Base-by-base conservation (phyloP, 1,140 invertebrate species). In the Pomacea maculata region DNA sequence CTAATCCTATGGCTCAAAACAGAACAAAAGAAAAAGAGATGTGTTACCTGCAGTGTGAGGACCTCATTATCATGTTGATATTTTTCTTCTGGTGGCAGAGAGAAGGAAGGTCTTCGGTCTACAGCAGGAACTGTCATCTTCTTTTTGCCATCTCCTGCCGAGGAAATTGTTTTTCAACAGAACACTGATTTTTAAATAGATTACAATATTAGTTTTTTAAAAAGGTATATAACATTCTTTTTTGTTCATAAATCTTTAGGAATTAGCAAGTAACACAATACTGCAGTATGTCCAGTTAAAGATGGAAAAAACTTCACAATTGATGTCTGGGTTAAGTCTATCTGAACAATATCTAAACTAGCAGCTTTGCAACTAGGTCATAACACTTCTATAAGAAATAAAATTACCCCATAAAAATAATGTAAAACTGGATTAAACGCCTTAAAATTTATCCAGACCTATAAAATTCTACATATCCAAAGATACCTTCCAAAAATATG, bases 11-110 rank as follows among this genome's bases (percentile, higher is more conserved):
- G 45, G 19, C 15, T 7, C 15, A 71, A 19, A 71, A 71, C 70
- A 71, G 25, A 29, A 71, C 25, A 71, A 71, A 15, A 25, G 45
- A 71, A 75, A 52, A 17, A 54, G 52, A 29, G 52, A 5, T 45
- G 52, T 9, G 14, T 78, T 21, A 83, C 80, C 73, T 90, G 87
- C 54, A 88, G 73, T 8, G 85, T 84, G 29, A 90, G 80, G 0
- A 86, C 85, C 75, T 91, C 86, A 82, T 89, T 90, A 80, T 91
- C 89, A 78, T 88, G 87, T 34, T 88, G 83, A 65, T 88, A 90
- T 79, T 86, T 88, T 34, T 87, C 86, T 73, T 86, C 88, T 25
- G 86, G 85, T 77, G 83, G 82, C 12, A 85, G 81, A 55, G 81
- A 81, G 57, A 89, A 78, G 6, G 87, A 84, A 54, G 80, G 76